Conservation (phyloP, 2,888 invertebrate species). For the Zhengitettix transpicula region DNA sequence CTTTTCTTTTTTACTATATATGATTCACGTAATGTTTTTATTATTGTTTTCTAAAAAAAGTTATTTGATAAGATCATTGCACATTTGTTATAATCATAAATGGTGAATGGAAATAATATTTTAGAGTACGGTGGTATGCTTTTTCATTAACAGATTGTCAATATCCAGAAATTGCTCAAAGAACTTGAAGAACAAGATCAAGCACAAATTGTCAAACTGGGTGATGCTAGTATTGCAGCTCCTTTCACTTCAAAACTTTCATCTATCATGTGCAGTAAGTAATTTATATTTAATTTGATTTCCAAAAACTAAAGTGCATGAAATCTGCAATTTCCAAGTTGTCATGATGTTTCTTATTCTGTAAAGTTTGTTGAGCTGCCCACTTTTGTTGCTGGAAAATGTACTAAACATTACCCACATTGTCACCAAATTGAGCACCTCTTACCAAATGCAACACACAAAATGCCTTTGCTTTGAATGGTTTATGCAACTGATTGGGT, state of each 20-base stretch:
- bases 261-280: slow-evolving; percentile 85
- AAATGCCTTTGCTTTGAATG: too few relatives aligned
- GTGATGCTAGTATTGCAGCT: slow-evolving; percentile 97
- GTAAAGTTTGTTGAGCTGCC: neutral
- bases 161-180: slow-evolving; percentile 54
- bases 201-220: slow-evolving; percentile 79
- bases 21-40: too few relatives aligned
- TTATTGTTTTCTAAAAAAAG: too few relatives aligned
- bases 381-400: neutral
- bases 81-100: too few relatives aligned
- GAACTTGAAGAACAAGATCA: slow-evolving; percentile 79
- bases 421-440: too few relatives aligned
- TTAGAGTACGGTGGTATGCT: neutral
- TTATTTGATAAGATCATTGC: too few relatives aligned
- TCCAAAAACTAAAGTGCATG: neutral
- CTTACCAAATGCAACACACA: too few relatives aligned
- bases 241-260: slow-evolving; percentile 97
- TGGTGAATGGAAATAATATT: too few relatives aligned
- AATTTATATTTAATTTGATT: neutral
- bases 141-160: slow-evolving; percentile 15
- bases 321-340: too few relatives aligned
- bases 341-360: too few relatives aligned
- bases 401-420: too few relatives aligned
- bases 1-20: neutral
- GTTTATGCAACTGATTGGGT: too few relatives aligned